Evolutionary conservation across 2,888 invertebrate species (phyloP).

Genomic region (Masnerella sp.): DNA sequence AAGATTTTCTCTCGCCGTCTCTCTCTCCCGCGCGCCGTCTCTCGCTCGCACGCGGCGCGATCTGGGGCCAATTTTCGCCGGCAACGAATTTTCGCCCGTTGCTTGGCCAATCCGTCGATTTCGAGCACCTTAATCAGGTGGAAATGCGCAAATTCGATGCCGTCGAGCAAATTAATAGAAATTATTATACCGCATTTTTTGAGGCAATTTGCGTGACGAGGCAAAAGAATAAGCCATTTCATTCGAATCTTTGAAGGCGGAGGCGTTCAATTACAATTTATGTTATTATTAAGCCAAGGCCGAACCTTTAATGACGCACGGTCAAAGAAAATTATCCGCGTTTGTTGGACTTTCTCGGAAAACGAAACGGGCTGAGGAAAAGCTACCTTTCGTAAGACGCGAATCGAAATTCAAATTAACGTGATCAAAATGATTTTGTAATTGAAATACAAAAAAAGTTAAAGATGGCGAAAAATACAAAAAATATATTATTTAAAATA

Average conservation of each 20-base stretch:
- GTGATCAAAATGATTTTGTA: slow-evolving; percentile 19
- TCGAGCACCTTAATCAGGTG: slow-evolving; percentile 48
- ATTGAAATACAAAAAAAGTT: slow-evolving; percentile 6
- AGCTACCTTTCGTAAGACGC: slow-evolving; percentile 18
- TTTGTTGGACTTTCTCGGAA: too few species aligned
- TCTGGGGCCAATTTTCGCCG: slow-evolving; percentile 54
- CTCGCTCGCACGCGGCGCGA: slow-evolving; percentile 37
- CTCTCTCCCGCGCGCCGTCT: background rate
- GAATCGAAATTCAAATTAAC: slow-evolving; percentile 10
- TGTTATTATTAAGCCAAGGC: slow-evolving; percentile 26
- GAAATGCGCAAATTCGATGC: slow-evolving; percentile 42
- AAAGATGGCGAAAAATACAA: too few species aligned
- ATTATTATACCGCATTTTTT: slow-evolving; percentile 38
- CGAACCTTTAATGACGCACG: slow-evolving; percentile 19
- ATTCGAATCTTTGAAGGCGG: slow-evolving; percentile 16
- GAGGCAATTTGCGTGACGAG: background rate
- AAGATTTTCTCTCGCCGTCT: slow-evolving; percentile 58
- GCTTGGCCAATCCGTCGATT: slow-evolving; percentile 37
- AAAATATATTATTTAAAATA: too few species aligned
- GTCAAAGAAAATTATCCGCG: slow-evolving; percentile 35
- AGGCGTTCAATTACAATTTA: slow-evolving; percentile 31
- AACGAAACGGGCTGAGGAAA: too few species aligned
- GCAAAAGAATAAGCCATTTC: background rate
- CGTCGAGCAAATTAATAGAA: slow-evolving; percentile 30
- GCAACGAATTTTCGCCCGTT: slow-evolving; percentile 33